A percentile compares a stretch with the other conserved stretches of the same genome.
Evolutionary conservation across 2,113 vertebrate genomes (phyloP).

Genomic region (Bufo gargarizans): DNA sequence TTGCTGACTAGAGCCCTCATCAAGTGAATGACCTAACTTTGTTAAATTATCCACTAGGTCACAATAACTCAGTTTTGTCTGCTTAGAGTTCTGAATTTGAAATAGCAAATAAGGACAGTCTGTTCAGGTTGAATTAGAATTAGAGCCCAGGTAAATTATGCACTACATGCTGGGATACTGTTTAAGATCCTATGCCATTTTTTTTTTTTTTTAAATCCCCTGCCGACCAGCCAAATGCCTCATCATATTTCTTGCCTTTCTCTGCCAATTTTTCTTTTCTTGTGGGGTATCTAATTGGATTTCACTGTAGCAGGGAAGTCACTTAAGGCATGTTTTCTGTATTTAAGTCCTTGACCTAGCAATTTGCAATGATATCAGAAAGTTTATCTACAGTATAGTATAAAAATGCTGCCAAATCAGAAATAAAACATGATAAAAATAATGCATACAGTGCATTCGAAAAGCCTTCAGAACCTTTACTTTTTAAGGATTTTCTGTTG

Average conservation of each 20-base stretch:
- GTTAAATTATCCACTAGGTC: neutral
- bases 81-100: neutral
- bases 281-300: slow-evolving; percentile 35
- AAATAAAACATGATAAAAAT: neutral
- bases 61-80: neutral
- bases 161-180: neutral
- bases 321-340: neutral
- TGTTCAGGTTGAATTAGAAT: neutral
- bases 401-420: neutral
- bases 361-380: slow-evolving; percentile 26
- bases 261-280: slow-evolving; percentile 35
- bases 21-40: neutral
- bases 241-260: slow-evolving; percentile 26
- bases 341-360: slow-evolving; percentile 24
- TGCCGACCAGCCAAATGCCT: slow-evolving; percentile 18
- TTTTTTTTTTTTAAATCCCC: neutral
- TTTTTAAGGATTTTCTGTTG: no score
- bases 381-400: neutral
- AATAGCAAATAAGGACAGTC: slow-evolving; percentile 27
- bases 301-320: neutral
- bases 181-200: slow-evolving; percentile 4
- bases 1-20: neutral
- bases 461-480: no score
- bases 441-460: no score
- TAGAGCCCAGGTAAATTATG: slow-evolving; percentile 33